phyloP scores from a whole-genome alignment of 2,888 invertebrate genomes.

The Pollenia angustigena region DNA sequence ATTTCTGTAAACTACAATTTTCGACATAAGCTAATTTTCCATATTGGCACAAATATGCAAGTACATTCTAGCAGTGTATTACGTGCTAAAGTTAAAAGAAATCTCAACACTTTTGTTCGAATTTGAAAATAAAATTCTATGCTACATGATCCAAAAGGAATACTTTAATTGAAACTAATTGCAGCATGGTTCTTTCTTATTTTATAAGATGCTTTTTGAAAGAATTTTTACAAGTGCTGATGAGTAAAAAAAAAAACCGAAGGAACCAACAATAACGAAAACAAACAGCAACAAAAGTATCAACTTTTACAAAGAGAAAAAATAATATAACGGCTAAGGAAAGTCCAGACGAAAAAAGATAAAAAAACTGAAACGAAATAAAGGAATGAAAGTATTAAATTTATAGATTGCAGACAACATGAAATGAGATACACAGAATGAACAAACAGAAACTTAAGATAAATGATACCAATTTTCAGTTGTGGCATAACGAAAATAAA shows the following conservation, averaged over 20 bases:
- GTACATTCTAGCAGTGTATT: background rate
- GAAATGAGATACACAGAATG: constrained; percentile 54
- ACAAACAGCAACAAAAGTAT: constrained; percentile 7
- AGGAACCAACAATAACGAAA: constrained; percentile 8
- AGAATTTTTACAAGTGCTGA: constrained; percentile 63
- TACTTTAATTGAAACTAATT: constrained; percentile 67
- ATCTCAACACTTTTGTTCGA: constrained; percentile 24
- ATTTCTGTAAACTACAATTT: no score
- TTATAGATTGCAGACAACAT: constrained; percentile 40
- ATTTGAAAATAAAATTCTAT: constrained; percentile 31
- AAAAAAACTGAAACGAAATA: background rate
- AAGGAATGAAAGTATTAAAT: constrained; percentile 51
- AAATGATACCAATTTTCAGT: constrained; percentile 70
- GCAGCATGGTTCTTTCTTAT: constrained; percentile 53
- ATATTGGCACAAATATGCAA: no score
- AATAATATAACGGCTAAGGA: constrained; percentile 10
- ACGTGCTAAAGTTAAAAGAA: background rate
- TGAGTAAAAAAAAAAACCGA: constrained; percentile 25
- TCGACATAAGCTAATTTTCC: no score
- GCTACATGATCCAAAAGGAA: constrained; percentile 43
- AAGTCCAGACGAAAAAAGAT: constrained; percentile 12
- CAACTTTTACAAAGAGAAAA: constrained; percentile 8
- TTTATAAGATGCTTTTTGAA: constrained; percentile 53
- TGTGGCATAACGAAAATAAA: constrained; percentile 53
- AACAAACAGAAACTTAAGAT: constrained; percentile 70